phyloP scores from a whole-genome alignment of 2,113 vertebrate genomes.

The Campylomormyrus numenius region DNA sequence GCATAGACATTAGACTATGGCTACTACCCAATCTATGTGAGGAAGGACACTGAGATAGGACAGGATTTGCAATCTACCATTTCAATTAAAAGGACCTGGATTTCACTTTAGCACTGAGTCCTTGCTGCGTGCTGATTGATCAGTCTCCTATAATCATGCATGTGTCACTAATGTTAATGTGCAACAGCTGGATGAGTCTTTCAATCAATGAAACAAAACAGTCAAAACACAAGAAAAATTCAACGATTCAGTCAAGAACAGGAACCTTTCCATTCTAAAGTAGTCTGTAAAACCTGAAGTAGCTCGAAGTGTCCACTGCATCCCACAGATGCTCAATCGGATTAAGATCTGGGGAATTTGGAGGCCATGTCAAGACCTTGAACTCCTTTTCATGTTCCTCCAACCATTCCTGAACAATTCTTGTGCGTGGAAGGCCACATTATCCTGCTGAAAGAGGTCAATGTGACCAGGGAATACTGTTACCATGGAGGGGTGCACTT shows the following conservation, averaged over 20 bases:
- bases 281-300: background rate
- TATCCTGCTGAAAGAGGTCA: no score
- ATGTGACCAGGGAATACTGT: no score
- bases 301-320: no score
- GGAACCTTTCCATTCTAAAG: background rate
- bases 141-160: background rate
- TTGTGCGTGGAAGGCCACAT: no score
- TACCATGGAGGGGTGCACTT: no score
- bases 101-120: background rate
- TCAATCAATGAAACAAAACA: background rate
- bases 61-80: background rate
- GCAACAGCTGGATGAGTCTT: background rate
- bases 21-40: no score
- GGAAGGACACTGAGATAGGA: background rate
- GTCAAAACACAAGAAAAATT: background rate
- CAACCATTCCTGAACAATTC: background rate
- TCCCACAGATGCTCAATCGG: background rate
- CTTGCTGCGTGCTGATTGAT: background rate
- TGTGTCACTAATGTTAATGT: background rate
- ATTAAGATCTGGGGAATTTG: background rate
- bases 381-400: background rate
- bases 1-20: no score
- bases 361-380: background rate
- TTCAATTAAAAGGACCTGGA: background rate
- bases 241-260: background rate